These are phyloP conservation scores for Phyllotis vaccarum DNA, from an alignment of 2,797 vertebrate species.

Conservation along the genomic window DNA sequence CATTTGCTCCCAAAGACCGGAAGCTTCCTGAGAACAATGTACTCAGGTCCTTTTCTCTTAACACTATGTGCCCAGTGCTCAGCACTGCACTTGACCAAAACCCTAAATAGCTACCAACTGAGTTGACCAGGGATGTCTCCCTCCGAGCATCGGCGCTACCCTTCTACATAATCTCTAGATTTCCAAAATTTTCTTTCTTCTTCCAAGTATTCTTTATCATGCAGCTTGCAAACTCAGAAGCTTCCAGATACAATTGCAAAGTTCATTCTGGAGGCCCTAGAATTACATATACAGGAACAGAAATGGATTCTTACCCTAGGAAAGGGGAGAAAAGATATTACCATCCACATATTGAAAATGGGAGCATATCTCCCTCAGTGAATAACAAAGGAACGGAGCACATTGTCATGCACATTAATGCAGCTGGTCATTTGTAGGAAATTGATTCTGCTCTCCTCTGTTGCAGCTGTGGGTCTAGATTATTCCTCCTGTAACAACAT, in stretches of 20 bases:
- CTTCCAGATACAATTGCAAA: not conserved
- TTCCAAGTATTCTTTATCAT: not conserved
- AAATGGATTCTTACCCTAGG: not conserved
- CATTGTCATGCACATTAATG: not conserved
- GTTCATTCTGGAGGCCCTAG: not conserved
- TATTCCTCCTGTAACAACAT: constrained; percentile 36
- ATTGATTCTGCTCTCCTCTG: not conserved
- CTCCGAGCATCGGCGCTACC: not conserved
- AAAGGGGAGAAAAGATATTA: not conserved
- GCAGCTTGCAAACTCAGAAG: not conserved
- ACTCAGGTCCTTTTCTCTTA: not conserved
- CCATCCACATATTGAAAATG: not conserved
- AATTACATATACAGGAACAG: not conserved
- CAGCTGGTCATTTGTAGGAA: not conserved
- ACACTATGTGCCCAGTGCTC: no score
- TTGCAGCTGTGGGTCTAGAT: not conserved
- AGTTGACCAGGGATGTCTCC: not conserved
- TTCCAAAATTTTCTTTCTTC: not conserved
- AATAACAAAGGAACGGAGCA: constrained; percentile 28
- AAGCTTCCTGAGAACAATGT: not conserved
- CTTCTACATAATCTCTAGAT: not conserved
- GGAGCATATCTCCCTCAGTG: not conserved
- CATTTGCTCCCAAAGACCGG: accelerated
- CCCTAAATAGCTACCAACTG: not conserved
- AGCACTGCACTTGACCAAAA: not conserved